Evolutionary conservation across 2,888 invertebrate species (phyloP).

Genomic region (Formica aserva): DNA sequence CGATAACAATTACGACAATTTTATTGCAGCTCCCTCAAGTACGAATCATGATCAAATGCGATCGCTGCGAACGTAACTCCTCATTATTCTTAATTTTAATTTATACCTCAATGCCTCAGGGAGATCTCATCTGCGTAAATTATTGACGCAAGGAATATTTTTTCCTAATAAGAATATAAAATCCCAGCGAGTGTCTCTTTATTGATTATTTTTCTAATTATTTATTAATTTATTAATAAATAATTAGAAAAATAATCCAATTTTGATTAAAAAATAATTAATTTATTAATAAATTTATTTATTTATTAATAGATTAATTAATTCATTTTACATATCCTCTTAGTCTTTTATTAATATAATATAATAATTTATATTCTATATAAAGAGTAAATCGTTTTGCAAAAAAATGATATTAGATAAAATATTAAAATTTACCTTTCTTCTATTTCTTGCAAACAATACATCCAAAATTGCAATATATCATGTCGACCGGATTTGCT

Average conservation of each 20-base stretch:
- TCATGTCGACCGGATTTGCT: background rate
- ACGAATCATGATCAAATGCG: background rate
- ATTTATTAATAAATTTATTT: background rate
- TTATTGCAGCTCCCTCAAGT: background rate
- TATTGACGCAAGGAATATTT: background rate
- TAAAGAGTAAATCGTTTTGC: background rate
- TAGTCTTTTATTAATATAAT: background rate
- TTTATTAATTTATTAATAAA: background rate
- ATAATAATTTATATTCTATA: background rate
- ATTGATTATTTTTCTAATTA: background rate
- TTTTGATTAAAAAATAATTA: no score
- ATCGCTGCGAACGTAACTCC: background rate
- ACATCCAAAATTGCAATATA: background rate
- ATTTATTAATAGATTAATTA: background rate
- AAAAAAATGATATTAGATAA: background rate
- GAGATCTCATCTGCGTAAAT: background rate
- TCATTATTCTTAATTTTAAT: constrained; percentile 7
- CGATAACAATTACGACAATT: constrained; percentile 26
- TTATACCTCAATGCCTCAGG: background rate
- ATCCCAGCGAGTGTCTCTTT: background rate
- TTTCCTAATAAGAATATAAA: background rate
- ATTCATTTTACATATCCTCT: background rate
- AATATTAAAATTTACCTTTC: background rate
- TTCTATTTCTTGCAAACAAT: background rate
- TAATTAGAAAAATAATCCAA: no score